A percentile compares a stretch with the other conserved stretches of the same genome.
Evolutionary conservation across 2,113 vertebrate genomes (phyloP).

Genomic region (Mastomys natalensis): DNA sequence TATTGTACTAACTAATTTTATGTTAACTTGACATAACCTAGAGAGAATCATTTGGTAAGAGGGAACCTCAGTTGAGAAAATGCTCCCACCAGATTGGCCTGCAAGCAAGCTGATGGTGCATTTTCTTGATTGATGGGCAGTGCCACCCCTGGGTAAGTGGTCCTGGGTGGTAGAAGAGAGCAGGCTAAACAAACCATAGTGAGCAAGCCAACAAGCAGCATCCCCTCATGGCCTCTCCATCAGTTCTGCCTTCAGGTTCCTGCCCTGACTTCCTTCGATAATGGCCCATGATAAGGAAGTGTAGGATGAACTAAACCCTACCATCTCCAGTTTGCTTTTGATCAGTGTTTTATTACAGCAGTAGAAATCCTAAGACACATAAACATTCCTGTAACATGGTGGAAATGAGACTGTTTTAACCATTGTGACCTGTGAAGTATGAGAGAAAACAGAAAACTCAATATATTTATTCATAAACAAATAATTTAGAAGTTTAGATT

Average conservation of each 20-base stretch:
- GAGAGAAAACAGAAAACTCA: conserved; percentile 1
- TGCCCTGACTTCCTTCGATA: not conserved
- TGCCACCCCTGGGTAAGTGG: too few relatives aligned
- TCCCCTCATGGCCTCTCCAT: not conserved
- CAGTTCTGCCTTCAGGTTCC: not conserved
- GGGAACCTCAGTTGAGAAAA: not conserved
- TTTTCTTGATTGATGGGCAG: not conserved
- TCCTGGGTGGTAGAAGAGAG: not conserved
- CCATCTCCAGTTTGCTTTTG: not conserved
- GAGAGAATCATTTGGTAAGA: not conserved
- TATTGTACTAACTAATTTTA: not conserved
- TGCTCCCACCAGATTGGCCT: not conserved
- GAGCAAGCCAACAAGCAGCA: not conserved
- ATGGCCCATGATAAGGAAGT: not conserved
- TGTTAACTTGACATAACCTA: not conserved
- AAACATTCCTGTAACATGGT: conserved; percentile 45
- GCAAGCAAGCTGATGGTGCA: not conserved
- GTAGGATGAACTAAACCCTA: not conserved
- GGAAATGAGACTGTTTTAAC: conserved; percentile 59
- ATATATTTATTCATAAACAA: conserved; percentile 39
- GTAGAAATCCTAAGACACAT: not conserved
- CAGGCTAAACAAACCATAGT: not conserved
- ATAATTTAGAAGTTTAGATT: conserved; percentile 58
- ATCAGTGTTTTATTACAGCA: not conserved
- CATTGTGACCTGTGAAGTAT: not conserved